These are phyloP conservation scores for Cyclura pinguis DNA, from an alignment of 2,797 vertebrate species.

Conservation along the genomic window DNA sequence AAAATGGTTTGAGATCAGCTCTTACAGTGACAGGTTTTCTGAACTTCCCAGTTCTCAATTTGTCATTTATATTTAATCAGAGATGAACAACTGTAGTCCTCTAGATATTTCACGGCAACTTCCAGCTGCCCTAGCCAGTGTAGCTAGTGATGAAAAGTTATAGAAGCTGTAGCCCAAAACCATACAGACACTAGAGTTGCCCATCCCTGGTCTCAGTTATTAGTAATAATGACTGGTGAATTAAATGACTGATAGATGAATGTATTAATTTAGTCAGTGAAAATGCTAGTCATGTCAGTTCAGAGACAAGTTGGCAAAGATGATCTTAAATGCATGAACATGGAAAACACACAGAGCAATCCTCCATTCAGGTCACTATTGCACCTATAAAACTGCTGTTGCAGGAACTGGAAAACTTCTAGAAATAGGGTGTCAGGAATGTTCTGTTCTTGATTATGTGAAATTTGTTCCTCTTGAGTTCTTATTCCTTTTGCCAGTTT, in stretches of 20 bases:
- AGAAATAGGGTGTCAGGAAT: neutral
- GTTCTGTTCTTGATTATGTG: neutral
- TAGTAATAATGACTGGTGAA: neutral
- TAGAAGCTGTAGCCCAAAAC: neutral
- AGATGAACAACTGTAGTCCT: neutral
- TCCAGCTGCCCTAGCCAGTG: neutral
- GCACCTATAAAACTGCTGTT: neutral
- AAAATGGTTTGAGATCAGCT: neutral
- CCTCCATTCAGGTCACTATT: neutral
- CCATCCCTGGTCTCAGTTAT: neutral
- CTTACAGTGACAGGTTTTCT: neutral
- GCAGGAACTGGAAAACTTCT: neutral
- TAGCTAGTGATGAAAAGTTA: neutral
- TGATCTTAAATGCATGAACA: neutral
- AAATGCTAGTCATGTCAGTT: neutral
- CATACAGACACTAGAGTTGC: neutral
- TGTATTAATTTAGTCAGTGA: neutral
- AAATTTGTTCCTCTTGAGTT: neutral
- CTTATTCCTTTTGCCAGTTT: neutral
- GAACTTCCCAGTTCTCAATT: neutral
- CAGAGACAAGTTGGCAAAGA: neutral
- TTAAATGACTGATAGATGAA: neutral
- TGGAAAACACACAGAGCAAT: neutral
- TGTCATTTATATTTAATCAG: no score
- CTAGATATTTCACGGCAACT: neutral